Conservation (phyloP, 2,888 invertebrate species). For the Asteroscopus sphinx region DNA sequence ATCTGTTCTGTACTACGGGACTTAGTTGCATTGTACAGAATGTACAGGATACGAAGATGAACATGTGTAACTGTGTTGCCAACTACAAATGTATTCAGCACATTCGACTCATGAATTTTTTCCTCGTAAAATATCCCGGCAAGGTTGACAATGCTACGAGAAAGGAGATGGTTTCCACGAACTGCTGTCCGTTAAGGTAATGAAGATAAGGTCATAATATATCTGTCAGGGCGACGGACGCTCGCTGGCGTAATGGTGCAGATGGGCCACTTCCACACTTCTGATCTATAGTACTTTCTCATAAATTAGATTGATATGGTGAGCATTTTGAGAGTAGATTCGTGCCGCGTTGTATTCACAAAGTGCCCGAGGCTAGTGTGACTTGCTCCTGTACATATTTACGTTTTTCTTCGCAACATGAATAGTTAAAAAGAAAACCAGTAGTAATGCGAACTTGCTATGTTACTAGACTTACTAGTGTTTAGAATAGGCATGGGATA, state of each 20-base stretch:
- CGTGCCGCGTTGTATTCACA: neutral
- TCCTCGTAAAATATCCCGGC: slow-evolving; percentile 70
- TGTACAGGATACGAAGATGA: slow-evolving; percentile 52
- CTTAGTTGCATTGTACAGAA: slow-evolving; percentile 44
- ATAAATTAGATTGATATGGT: slow-evolving; percentile 10
- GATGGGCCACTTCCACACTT: slow-evolving; percentile 58
- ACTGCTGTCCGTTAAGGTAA: slow-evolving; percentile 66
- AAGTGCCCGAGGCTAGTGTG: neutral
- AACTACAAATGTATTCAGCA: slow-evolving; percentile 64
- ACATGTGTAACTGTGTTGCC: slow-evolving; percentile 53
- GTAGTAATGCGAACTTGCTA: too few species aligned
- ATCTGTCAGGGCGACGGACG: slow-evolving; percentile 62
- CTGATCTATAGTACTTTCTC: slow-evolving; percentile 27
- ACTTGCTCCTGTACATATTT: too few species aligned
- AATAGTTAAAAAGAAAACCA: too few species aligned
- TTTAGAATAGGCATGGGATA: too few species aligned
- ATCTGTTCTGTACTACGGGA: too few species aligned
- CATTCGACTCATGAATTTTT: slow-evolving; percentile 72
- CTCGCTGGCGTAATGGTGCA: slow-evolving; percentile 57
- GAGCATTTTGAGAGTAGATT: neutral
- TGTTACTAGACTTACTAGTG: too few species aligned
- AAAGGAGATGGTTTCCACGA: slow-evolving; percentile 69
- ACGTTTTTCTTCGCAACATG: too few species aligned
- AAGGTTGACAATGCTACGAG: slow-evolving; percentile 74
- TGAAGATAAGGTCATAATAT: slow-evolving; percentile 69